Conservation (phyloP, 2,888 invertebrate species). For the Catocala fraxini region DNA sequence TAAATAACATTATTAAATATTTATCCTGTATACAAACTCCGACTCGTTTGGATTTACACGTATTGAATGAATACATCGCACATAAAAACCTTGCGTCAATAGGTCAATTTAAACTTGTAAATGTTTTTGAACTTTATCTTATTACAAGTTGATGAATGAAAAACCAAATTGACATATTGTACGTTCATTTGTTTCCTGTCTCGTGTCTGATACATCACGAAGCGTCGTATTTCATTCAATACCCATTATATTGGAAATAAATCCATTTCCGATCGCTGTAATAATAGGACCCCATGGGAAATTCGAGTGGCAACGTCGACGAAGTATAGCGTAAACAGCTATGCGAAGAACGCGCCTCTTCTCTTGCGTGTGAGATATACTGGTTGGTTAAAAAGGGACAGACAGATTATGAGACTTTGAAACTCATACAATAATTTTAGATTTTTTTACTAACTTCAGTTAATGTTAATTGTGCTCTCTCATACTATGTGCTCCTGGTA, state of each 20-base stretch:
- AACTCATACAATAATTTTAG: no score
- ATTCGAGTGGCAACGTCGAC: constrained; percentile 38
- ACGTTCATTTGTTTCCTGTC: not conserved
- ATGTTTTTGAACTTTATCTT: no score
- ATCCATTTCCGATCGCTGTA: constrained; percentile 53
- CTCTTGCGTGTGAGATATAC: not conserved
- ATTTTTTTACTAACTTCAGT: constrained; percentile 2
- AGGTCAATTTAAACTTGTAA: no score
- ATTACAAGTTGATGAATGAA: constrained; percentile 3
- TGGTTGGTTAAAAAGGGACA: not conserved
- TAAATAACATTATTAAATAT: no score
- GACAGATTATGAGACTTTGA: not conserved
- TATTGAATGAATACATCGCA: no score
- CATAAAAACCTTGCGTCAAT: no score
- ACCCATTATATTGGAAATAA: constrained; percentile 53
- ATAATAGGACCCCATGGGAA: constrained; percentile 56
- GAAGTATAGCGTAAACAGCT: not conserved
- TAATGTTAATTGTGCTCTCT: constrained; percentile 38
- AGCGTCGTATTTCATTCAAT: constrained; percentile 20
- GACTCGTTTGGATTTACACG: no score
- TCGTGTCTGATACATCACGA: constrained; percentile 4
- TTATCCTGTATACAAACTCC: no score
- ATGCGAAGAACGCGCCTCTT: not conserved
- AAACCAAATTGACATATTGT: constrained; percentile 7
- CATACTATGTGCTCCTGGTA: constrained; percentile 27